A percentile compares a stretch with the other conserved stretches of the same genome.
Conservation (phyloP, 1,140 invertebrate genomes). For the Coenobita brevimanus region DNA sequence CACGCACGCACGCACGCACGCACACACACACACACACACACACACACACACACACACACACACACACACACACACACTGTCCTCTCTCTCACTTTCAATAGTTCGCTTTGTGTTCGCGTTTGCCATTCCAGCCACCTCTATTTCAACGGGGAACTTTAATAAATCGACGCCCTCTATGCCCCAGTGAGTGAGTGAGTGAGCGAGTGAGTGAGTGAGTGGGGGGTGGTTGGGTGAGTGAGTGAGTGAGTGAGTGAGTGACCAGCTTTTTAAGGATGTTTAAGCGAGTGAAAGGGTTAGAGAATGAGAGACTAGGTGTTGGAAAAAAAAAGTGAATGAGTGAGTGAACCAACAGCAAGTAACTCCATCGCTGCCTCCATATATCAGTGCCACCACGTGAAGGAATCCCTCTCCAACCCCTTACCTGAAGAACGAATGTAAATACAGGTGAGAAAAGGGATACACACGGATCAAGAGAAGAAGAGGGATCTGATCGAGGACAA, state of each 20-base stretch:
- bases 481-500: not conserved
- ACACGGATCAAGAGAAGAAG: too few relatives aligned
- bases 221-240: not conserved
- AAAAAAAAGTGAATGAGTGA: not conserved
- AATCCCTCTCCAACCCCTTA: too few relatives aligned
- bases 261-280: slow-evolving; percentile 1
- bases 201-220: too few relatives aligned
- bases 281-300: not conserved
- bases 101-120: too few relatives aligned
- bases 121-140: not conserved
- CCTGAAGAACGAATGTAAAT: too few relatives aligned
- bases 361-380: too few relatives aligned
- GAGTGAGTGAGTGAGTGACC: not conserved
- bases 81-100: too few relatives aligned
- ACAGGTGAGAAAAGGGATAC: slow-evolving; percentile 10
- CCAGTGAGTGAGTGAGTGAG: slow-evolving; percentile 16
- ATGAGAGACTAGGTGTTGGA: not conserved
- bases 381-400: too few relatives aligned
- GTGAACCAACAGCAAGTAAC: too few relatives aligned
- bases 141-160: not conserved
- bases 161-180: not conserved
- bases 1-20: slow-evolving; percentile 5
- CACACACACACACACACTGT: slow-evolving; percentile 29
- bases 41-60: slow-evolving; percentile 14
- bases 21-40: slow-evolving; percentile 24